These are phyloP conservation scores for Oikopleura vanhoeffeni DNA, from an alignment of 23 tunicate species.

Conservation along the genomic window DNA sequence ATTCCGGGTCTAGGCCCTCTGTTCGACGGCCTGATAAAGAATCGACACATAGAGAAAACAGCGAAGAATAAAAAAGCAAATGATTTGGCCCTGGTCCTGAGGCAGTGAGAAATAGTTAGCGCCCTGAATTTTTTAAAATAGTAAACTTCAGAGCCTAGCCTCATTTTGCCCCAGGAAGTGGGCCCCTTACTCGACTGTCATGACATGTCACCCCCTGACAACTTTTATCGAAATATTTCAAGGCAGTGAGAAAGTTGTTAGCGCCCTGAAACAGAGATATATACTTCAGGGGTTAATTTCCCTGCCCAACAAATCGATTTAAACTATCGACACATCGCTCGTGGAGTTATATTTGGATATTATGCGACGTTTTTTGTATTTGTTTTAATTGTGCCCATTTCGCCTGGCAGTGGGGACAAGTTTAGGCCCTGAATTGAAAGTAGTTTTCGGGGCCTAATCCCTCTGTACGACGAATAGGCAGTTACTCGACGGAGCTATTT, in stretches of 20 bases:
- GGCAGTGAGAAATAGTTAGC: constrained; percentile 18
- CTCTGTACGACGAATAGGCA: not conserved
- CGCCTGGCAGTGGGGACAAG: constrained; percentile 17
- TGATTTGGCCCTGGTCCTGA: not conserved
- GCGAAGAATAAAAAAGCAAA: not conserved
- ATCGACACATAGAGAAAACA: not conserved
- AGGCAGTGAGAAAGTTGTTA: constrained; percentile 3
- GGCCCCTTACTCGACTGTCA: not conserved
- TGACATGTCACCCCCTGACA: no score
- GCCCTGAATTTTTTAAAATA: not conserved
- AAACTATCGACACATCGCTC: not conserved
- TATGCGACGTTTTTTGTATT: no score
- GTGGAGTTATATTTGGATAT: no score
- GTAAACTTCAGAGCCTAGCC: not conserved
- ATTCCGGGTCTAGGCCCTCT: not conserved
- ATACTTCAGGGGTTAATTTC: not conserved
- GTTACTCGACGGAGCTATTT: not conserved
- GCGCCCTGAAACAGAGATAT: not conserved
- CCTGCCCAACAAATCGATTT: not conserved
- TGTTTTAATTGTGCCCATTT: no score
- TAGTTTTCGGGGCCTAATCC: not conserved
- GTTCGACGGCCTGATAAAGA: not conserved
- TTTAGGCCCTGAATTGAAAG: not conserved
- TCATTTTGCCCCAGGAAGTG: not conserved
- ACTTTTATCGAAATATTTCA: not conserved